Evolutionary conservation across 2,113 vertebrate species (phyloP), one percentile per base, ranked within the genome.

Genomic region (Macquaria ambigua): DNA sequence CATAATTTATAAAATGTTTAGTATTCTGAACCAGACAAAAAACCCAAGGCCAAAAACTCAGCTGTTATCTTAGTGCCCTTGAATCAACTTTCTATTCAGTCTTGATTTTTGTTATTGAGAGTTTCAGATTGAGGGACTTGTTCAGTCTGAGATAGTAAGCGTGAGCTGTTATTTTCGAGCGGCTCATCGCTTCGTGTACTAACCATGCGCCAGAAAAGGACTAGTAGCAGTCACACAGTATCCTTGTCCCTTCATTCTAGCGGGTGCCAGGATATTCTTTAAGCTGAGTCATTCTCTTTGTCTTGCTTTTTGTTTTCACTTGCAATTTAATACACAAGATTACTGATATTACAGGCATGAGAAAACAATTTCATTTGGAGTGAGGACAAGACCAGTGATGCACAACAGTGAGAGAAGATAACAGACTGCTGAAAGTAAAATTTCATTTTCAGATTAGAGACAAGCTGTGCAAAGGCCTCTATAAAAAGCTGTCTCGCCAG

Each of bases 391-490:
- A 80, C 43, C 90, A 71, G 70, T 84, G 91, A 94, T 87, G 90
- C 91, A 91, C 91, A 89, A 90, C 92, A 89, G 79, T 71, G 58
- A 61, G 83, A 77, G 78, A 61, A 91, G 90, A 93, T 89, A 94
- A 92, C 93, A 89, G 89, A 89, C 87, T 77, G 86, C 84, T 83
- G 83, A 90, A 94, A 93, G 90, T 87, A 82, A 93, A 92, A 94
- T 91, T 90, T 93, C 82, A 93, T 94, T 90, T 95, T 93, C 90
- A 92, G 92, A 92, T 93, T 92, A 94, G 90, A 93, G 83, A 84
- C 92, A 90, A 84, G 87, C 90, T 94, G 93, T 87, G 91, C 83
- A 77, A 86, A 82, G 81, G 86, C 72, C 85, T 88, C 86, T 62
- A 74, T 76, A 88, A 91, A 93, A 90, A 91, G 78, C 89, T 89